Evolutionary conservation across 2,888 invertebrate species (phyloP).

Genomic region (Microchrysa polita): DNA sequence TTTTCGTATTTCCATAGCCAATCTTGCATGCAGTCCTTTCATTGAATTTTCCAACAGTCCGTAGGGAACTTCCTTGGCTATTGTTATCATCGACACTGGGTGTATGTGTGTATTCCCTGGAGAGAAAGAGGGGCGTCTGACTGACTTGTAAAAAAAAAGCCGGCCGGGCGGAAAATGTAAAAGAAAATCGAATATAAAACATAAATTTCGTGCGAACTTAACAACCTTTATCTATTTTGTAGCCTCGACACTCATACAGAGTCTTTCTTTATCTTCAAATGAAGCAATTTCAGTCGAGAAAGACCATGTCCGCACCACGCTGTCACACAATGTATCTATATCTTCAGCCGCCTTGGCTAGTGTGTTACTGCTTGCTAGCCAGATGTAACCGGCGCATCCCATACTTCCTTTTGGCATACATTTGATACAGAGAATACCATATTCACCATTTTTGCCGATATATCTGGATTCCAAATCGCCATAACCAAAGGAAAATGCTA

Average conservation of each 20-base stretch:
- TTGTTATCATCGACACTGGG: not conserved
- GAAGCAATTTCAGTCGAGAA: constrained; percentile 2
- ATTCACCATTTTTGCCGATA: not conserved
- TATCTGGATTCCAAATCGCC: not conserved
- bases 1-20: not conserved
- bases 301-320: constrained; percentile 5
- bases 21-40: no score
- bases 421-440: no score
- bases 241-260: not conserved
- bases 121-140: no score
- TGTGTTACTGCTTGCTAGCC: no score
- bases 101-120: no score
- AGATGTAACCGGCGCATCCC: no score
- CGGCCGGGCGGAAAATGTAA: no score
- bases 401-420: no score
- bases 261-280: constrained; percentile 21
- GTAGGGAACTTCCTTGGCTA: constrained; percentile 2
- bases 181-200: not conserved
- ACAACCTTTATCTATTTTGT: not conserved
- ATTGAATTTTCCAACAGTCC: not conserved
- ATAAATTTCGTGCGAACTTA: constrained; percentile 9
- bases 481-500: not conserved
- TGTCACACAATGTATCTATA: not conserved
- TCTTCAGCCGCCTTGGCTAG: no score
- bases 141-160: no score